Evolutionary conservation across 2,797 vertebrate genomes (phyloP), one percentile per base, ranked within the genome.

Genomic region (Propithecus perrieri): DNA sequence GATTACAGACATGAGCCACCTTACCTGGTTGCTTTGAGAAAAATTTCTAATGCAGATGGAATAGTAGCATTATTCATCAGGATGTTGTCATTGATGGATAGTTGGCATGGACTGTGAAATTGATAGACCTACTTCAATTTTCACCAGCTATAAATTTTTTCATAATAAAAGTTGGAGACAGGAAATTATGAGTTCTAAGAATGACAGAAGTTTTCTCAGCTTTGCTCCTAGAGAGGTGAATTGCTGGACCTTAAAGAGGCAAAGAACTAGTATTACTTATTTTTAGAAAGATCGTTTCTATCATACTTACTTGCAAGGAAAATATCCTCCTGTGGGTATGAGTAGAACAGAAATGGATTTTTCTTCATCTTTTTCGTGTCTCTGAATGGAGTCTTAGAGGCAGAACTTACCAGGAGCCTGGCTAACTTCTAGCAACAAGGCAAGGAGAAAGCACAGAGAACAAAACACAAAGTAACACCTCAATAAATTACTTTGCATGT

Each of bases 71-170:
- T 86, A 74, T 59, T 85, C 53, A 79, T 87, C n/a, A 95, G 57
- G n/a, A 89, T 92, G 46, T 71, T 48, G 26, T 86, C 96, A 61
- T 35, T 90, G 74, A 92, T 2, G 30, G 13, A 59, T 93, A 50
- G 43, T 74, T 75, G 85, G 55, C 33, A 55, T 63, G 87, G 89
- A 26, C 46, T 57, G 33, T 85, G 67, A 89, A 96, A 97, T 1
- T 72, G 46, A 80, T 84, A 15, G 35, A 41, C 20, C 85, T 91
- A 65, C 65, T 94, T 86, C 96, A 85, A 94, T 95, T 97, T 94
- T 91, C 28, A 92, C 4, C 15, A 46, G 4, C 35, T 93, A 79
- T 91, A 30, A 38, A 1, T 13, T 80, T 76, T 95, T 92, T 79
- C 15, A 71, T 67, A 74, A 41, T 85, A 50, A 90, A 55, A 9